Conservation (phyloP, 2,797 vertebrate genomes). For the Sebastes steindachneri region DNA sequence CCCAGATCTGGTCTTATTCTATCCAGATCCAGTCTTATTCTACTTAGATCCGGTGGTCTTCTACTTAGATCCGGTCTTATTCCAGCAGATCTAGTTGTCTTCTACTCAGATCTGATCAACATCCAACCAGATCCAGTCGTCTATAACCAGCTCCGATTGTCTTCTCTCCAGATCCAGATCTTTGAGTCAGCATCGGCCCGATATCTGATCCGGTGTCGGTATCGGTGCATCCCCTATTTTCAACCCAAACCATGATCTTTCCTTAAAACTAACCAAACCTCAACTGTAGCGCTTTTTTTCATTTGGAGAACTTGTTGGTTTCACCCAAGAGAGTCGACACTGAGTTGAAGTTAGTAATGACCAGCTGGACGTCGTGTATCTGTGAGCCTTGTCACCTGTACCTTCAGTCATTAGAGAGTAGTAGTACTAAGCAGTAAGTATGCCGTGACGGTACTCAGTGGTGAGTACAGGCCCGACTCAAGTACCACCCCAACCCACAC, state of each 20-base stretch:
- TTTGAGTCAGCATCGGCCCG: too few relatives aligned
- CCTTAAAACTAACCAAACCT: neutral
- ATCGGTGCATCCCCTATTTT: too few relatives aligned
- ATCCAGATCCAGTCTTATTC: rapidly evolving
- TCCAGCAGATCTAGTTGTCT: neutral
- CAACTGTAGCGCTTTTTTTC: neutral
- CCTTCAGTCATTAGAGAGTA: neutral
- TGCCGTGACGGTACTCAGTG: neutral
- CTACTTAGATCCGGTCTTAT: too few relatives aligned
- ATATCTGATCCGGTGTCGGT: too few relatives aligned
- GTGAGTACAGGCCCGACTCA: neutral
- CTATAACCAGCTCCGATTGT: neutral
- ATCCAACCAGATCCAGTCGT: neutral
- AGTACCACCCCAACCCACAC: neutral
- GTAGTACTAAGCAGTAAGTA: neutral
- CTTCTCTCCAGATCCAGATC: neutral
- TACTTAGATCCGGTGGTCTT: neutral
- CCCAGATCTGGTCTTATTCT: neutral
- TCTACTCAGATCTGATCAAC: neutral
- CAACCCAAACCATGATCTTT: too few relatives aligned
- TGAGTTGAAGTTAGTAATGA: neutral
- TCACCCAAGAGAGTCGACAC: neutral
- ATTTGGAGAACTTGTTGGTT: neutral
- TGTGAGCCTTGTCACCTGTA: neutral
- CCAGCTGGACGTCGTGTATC: neutral